These are phyloP conservation scores for Heliconius ismenius DNA, from an alignment of 2,888 invertebrate genomes.

Conservation along the genomic window DNA sequence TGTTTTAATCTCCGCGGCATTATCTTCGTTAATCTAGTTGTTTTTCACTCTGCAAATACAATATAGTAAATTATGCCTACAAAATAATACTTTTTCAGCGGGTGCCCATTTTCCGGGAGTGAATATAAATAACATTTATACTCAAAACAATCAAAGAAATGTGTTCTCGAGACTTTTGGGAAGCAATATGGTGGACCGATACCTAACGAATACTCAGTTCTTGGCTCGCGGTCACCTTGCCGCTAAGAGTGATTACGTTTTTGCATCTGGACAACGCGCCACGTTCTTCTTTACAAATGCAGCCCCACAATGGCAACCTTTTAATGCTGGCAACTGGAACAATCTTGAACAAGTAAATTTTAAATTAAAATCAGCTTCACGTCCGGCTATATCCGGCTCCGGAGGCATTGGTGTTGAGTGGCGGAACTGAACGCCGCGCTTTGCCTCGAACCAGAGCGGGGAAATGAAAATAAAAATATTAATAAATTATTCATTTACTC, in stretches of 20 bases:
- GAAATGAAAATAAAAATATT: too few species aligned
- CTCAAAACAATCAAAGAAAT: slow-evolving; percentile 63
- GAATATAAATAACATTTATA: slow-evolving; percentile 65
- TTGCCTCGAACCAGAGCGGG: too few species aligned
- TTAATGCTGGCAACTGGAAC: slow-evolving; percentile 79
- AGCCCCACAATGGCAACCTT: slow-evolving; percentile 83
- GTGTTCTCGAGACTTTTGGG: slow-evolving; percentile 62
- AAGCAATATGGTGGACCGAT: slow-evolving; percentile 63
- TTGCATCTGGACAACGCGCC: slow-evolving; percentile 73
- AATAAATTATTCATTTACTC: too few species aligned
- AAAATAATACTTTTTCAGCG: slow-evolving; percentile 54
- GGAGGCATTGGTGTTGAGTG: too few species aligned
- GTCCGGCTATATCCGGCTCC: too few species aligned
- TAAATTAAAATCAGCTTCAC: not conserved
- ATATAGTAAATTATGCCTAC: not conserved
- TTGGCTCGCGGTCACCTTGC: slow-evolving; percentile 79
- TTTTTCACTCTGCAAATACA: too few species aligned
- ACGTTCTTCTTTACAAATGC: slow-evolving; percentile 83
- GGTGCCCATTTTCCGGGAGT: slow-evolving; percentile 76
- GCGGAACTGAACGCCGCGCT: too few species aligned
- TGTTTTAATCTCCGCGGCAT: too few species aligned
- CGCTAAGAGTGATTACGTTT: slow-evolving; percentile 80
- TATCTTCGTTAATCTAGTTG: too few species aligned
- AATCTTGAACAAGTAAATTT: slow-evolving; percentile 57
- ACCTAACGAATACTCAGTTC: slow-evolving; percentile 70